Evolutionary conservation across 2,888 invertebrate genomes (phyloP).

Genomic region (Auanema sp.): DNA sequence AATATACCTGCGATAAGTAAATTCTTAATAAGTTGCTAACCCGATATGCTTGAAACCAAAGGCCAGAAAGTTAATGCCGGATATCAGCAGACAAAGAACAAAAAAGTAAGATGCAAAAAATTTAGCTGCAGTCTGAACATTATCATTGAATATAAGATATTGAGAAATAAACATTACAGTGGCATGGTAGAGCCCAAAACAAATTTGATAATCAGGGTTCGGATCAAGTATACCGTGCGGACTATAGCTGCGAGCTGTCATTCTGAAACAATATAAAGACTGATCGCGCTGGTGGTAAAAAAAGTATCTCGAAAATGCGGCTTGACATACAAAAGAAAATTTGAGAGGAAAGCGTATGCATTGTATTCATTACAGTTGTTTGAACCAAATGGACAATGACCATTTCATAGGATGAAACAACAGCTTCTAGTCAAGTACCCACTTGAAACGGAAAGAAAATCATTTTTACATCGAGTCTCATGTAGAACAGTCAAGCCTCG

Average conservation of each 20-base stretch:
- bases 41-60: constrained; percentile 19
- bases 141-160: constrained; percentile 1
- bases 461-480: too few relatives aligned
- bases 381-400: too few relatives aligned
- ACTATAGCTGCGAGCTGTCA: constrained; percentile 25
- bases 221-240: constrained; percentile 31
- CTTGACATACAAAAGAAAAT: too few relatives aligned
- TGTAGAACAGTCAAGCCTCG: too few relatives aligned
- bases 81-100: constrained; percentile 21
- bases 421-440: too few relatives aligned
- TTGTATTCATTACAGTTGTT: too few relatives aligned
- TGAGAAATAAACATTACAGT: constrained; percentile 18
- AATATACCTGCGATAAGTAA: constrained; percentile 10
- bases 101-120: constrained; percentile 28
- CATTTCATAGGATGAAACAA: too few relatives aligned
- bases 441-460: too few relatives aligned
- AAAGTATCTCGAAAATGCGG: neutral
- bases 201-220: constrained; percentile 27
- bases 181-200: constrained; percentile 30
- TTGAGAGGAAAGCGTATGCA: too few relatives aligned
- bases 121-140: constrained; percentile 30
- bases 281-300: too few relatives aligned
- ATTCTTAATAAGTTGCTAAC: neutral
- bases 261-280: neutral
- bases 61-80: constrained; percentile 23